These are phyloP conservation scores for Calcarius ornatus DNA, from an alignment of 2,113 vertebrate species.

Conservation along the genomic window DNA sequence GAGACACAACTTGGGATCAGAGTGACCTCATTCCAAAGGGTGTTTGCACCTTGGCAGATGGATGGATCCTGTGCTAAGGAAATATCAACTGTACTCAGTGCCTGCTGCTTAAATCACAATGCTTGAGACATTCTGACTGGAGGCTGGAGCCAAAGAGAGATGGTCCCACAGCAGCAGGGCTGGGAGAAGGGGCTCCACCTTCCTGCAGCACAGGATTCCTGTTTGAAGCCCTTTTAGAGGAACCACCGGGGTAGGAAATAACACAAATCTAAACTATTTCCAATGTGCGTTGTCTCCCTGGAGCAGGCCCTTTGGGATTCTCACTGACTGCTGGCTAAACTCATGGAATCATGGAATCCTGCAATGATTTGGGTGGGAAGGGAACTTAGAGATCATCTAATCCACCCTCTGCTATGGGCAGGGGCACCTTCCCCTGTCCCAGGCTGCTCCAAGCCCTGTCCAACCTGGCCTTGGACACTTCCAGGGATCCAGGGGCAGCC, in stretches of 20 bases:
- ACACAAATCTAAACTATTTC: not conserved
- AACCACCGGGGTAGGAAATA: not conserved
- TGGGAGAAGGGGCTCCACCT: not conserved
- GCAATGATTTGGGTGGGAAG: not conserved
- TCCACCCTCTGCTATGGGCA: not conserved
- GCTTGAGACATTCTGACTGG: not conserved
- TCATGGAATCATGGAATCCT: not conserved
- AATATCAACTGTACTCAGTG: not conserved
- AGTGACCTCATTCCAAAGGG: not conserved
- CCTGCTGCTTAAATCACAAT: not conserved
- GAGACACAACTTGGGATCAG: not conserved
- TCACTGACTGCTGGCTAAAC: not conserved
- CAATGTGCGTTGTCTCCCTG: not conserved
- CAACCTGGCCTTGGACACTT: not conserved
- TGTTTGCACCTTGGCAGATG: not conserved
- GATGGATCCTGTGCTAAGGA: not conserved
- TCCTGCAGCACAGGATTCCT: not conserved
- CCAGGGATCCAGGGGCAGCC: not conserved
- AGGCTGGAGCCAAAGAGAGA: not conserved
- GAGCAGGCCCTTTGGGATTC: not conserved
- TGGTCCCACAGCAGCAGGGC: accelerated
- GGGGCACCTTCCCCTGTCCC: not conserved
- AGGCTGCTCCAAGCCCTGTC: accelerated
- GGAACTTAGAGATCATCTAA: not conserved
- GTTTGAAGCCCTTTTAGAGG: not conserved